Evolutionary conservation across 1,140 invertebrate species (phyloP).

Genomic region (Bombus picipes): DNA sequence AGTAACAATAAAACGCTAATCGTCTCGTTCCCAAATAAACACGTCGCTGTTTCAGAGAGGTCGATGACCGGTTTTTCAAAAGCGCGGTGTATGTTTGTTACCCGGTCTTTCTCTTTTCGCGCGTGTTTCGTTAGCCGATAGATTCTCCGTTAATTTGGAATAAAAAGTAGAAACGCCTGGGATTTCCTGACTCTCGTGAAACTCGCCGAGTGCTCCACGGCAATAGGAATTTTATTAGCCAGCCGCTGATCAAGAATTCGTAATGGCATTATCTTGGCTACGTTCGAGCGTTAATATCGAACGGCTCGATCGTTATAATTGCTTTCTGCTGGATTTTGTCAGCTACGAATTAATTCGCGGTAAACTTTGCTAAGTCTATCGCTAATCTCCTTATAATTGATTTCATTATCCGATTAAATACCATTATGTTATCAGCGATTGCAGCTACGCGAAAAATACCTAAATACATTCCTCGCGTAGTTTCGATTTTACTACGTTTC

Average conservation of each 20-base stretch:
- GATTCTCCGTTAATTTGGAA: background rate
- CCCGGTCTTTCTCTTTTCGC: too few relatives aligned
- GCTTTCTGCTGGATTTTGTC: background rate
- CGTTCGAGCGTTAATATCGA: background rate
- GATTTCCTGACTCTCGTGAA: background rate
- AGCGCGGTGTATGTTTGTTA: too few relatives aligned
- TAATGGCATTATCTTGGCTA: background rate
- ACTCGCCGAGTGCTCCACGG: background rate
- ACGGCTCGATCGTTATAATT: conserved; percentile 1
- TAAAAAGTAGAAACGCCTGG: background rate
- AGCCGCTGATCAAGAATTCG: background rate
- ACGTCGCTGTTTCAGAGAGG: too few relatives aligned
- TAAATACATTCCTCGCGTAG: too few relatives aligned
- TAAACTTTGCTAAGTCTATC: background rate
- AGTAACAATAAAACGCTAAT: too few relatives aligned
- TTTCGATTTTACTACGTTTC: too few relatives aligned
- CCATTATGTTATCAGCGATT: background rate
- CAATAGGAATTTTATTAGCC: background rate
- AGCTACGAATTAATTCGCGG: conserved; percentile 15
- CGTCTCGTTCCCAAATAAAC: too few relatives aligned
- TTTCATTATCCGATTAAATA: background rate
- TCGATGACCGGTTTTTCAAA: too few relatives aligned
- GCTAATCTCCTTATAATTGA: background rate
- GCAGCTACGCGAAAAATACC: background rate
- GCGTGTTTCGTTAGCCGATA: background rate